phyloP scores from a whole-genome alignment of 1,140 invertebrate species.

The Drosophila mauritiana region DNA sequence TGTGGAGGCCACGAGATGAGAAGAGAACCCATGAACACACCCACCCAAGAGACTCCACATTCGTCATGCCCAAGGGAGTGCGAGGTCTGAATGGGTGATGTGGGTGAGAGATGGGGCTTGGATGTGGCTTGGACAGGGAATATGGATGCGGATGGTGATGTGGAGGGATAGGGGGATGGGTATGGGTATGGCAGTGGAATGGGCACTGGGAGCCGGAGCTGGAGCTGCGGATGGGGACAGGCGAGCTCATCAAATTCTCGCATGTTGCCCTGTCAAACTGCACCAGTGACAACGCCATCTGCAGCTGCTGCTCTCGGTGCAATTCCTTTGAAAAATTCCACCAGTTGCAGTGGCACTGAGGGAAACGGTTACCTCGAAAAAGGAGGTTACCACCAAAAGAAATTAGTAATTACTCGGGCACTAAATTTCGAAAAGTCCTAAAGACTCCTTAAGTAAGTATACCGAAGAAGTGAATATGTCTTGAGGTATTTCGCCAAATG shows the following conservation, averaged over 20 bases:
- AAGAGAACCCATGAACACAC: conserved; percentile 39
- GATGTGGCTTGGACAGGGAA: conserved; percentile 4
- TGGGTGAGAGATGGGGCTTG: conserved; percentile 15
- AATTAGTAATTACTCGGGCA: not conserved
- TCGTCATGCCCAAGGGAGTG: conserved; percentile 45
- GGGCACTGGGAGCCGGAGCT: not conserved
- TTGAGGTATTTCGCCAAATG: too few species aligned
- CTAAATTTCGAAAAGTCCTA: not conserved
- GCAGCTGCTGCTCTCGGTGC: conserved; percentile 64
- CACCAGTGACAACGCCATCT: conserved; percentile 71
- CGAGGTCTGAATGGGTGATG: conserved; percentile 20
- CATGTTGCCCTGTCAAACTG: conserved; percentile 80
- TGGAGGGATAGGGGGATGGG: not conserved
- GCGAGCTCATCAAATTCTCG: conserved; percentile 79
- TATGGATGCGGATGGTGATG: not conserved
- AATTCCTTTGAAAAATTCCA: conserved; percentile 79
- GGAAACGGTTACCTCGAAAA: conserved; percentile 7
- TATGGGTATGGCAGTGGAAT: not conserved
- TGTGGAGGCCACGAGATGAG: conserved; percentile 17
- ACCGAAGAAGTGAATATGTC: too few species aligned
- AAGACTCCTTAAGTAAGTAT: too few species aligned
- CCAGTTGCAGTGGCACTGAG: conserved; percentile 51
- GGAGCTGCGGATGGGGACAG: not conserved
- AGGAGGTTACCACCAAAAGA: not conserved
- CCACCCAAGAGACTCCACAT: conserved; percentile 33